Base-by-base conservation (phyloP, 2,113 vertebrate species). In the Rhea americana region DNA sequence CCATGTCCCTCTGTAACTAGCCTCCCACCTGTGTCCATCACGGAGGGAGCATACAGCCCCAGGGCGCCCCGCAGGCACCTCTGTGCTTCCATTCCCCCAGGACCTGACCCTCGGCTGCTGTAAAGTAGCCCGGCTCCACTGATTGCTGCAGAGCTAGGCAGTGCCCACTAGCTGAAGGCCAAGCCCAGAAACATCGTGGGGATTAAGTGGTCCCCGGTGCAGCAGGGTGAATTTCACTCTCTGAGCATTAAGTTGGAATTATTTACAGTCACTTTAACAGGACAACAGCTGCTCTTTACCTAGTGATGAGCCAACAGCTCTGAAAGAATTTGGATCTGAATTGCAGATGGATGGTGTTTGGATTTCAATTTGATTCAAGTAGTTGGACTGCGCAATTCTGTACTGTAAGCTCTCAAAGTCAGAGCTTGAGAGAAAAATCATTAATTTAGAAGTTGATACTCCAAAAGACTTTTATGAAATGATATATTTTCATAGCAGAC, bases 181-280 rank as follows among this genome's bases (percentile, higher is more conserved):
- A 68, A 81, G 71, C 66, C 43, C 56, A 6, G 63, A 48, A 72
- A 53, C 66, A 19, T 45, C 59, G 58, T 16, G 41, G 48, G 68
- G 43, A 84, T 47, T 77, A 51, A 91, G 72, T 5, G 16, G 45
- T 79, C 87, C 75, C 82, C 32, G 14, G 71, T 47, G 80, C 78
- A 53, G 55, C 53, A 26, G 92, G 53, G 58, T 84, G 86, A 88
- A 70, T 93, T 96, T 95, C 55, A n/a, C 75, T 90, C 74, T 12
- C 71, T 65, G 89, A 79, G 85, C 71, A 83, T 90, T 92, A 94
- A 91, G 56, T 91, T 84, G 80, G 82, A 95, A 96, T 94, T 97
- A 93, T 96, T 97, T 97, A 89, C 77, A 96, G 90, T 95, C 81
- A 84, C 81, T 97, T 97, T 93, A 96, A 94, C 88, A 94, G 93